phyloP scores from a whole-genome alignment of 1,140 invertebrate species.

The Portunus trituberculatus region DNA sequence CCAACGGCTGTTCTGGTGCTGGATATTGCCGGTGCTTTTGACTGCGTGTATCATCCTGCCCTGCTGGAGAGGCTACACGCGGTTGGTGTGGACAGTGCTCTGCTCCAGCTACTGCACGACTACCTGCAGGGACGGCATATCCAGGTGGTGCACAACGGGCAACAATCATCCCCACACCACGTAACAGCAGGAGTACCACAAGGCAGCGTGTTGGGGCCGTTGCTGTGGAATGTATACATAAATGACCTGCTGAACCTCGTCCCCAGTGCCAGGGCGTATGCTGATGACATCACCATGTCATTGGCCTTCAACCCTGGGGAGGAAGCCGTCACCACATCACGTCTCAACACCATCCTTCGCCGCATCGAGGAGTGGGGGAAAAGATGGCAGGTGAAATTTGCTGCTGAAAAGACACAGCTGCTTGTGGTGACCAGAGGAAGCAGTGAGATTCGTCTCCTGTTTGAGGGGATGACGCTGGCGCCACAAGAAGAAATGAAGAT shows the following conservation, averaged over 20 bases:
- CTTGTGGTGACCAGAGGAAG: too few species aligned
- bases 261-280: not conserved
- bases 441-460: too few species aligned
- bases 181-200: not conserved
- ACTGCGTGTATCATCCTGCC: not conserved
- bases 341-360: too few species aligned
- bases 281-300: not conserved
- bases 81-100: not conserved
- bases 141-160: not conserved
- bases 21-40: not conserved
- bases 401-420: too few species aligned
- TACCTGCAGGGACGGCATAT: not conserved
- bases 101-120: not conserved
- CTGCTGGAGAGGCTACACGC: not conserved
- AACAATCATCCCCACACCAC: not conserved
- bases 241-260: not conserved
- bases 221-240: constrained; percentile 25
- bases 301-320: too few species aligned
- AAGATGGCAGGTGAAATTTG: too few species aligned
- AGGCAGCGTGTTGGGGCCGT: not conserved
- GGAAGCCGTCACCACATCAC: too few species aligned
- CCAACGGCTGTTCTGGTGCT: not conserved
- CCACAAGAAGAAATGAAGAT: too few species aligned
- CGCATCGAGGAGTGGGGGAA: too few species aligned
- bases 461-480: too few species aligned